A percentile compares a stretch with the other conserved stretches of the same genome.
Conservation (phyloP, 2,888 invertebrate genomes). For the Onthophagus sagittarius region DNA sequence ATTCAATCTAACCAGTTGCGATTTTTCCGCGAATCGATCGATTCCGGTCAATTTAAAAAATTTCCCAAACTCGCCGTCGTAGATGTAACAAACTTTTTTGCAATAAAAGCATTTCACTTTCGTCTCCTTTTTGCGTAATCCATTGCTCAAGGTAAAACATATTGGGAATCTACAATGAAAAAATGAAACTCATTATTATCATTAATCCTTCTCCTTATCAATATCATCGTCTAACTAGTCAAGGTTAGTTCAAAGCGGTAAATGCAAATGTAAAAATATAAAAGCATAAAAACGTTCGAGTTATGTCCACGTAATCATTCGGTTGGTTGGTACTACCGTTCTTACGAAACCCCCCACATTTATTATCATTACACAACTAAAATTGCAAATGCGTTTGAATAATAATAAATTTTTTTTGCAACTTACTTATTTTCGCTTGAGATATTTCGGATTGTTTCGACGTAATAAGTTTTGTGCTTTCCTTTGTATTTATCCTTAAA, state of each 20-base stretch:
- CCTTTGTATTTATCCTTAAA: slow-evolving; percentile 71
- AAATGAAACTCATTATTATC: background rate
- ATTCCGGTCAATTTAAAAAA: slow-evolving; percentile 72
- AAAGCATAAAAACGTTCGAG: no score
- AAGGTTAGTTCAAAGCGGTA: no score
- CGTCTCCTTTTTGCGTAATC: slow-evolving; percentile 8
- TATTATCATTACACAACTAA: no score
- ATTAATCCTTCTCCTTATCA: background rate
- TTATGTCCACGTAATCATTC: no score
- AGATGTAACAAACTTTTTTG: slow-evolving; percentile 79
- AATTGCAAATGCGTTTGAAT: no score
- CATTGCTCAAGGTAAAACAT: background rate
- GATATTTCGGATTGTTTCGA: slow-evolving; percentile 50
- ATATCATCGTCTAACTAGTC: no score
- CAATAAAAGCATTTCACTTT: slow-evolving; percentile 63
- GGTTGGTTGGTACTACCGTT: no score
- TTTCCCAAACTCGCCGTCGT: slow-evolving; percentile 66
- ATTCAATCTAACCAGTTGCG: slow-evolving; percentile 60
- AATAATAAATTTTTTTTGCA: no score
- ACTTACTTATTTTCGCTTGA: background rate
- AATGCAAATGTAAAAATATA: no score
- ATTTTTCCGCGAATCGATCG: slow-evolving; percentile 63
- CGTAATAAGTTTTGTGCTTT: slow-evolving; percentile 67
- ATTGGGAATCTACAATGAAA: background rate
- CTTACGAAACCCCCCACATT: no score